phyloP scores from a whole-genome alignment of 2,797 vertebrate species.

The Notoglanidium macrostoma region DNA sequence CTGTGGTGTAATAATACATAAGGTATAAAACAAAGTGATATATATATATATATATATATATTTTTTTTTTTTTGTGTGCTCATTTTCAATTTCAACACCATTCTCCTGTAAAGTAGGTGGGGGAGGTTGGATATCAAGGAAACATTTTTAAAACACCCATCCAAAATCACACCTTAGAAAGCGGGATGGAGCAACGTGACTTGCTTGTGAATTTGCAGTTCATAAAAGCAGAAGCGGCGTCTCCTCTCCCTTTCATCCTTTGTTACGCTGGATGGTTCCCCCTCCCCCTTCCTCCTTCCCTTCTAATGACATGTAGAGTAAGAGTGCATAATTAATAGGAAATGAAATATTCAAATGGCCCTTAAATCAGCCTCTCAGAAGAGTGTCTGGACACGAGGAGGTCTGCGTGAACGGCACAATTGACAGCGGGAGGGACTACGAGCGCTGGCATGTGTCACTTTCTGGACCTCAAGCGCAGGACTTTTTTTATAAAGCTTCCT shows the following conservation, averaged over 20 bases:
- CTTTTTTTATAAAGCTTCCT: conserved; percentile 86
- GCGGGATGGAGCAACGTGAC: conserved; percentile 91
- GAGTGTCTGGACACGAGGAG: conserved; percentile 90
- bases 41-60: too few species aligned
- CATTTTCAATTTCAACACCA: neutral
- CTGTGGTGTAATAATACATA: neutral
- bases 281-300: conserved; percentile 45
- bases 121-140: conserved; percentile 60
- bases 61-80: neutral
- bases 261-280: conserved; percentile 99
- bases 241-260: conserved; percentile 99
- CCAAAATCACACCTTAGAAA: conserved; percentile 87
- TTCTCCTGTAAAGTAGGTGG: conserved; percentile 40
- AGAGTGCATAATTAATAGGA: conserved; percentile 99
- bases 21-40: neutral
- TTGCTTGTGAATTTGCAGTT: conserved; percentile 92
- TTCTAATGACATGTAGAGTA: conserved; percentile 99
- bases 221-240: conserved; percentile 82
- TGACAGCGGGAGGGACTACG: conserved; percentile 85
- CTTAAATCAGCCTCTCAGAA: conserved; percentile 97
- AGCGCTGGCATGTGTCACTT: conserved; percentile 94
- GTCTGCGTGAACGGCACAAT: conserved; percentile 81
- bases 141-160: conserved; percentile 78
- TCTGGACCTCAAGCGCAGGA: conserved; percentile 86
- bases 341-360: conserved; percentile 99